Evolutionary conservation across 2,797 vertebrate genomes (phyloP).

Genomic region (Malacoctenus gilli): DNA sequence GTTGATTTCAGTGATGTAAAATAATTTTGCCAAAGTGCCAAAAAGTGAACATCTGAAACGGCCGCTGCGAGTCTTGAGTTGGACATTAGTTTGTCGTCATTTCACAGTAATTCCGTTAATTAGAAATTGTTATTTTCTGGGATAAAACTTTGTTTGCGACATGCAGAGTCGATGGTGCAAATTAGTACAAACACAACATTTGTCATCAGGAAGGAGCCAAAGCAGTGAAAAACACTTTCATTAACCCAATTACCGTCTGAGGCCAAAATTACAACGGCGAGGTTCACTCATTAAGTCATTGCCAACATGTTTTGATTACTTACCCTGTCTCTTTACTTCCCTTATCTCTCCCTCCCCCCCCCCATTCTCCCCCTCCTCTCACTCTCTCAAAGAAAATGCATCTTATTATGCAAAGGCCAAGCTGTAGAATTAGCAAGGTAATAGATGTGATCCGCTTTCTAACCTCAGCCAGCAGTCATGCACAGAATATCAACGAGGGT

Average conservation of each 20-base stretch:
- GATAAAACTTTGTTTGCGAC: constrained; percentile 27
- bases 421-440: constrained; percentile 77
- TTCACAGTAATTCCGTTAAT: no score
- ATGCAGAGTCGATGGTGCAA: constrained; percentile 17
- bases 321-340: constrained; percentile 47
- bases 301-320: constrained; percentile 72
- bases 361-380: constrained; percentile 1
- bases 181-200: constrained; percentile 41
- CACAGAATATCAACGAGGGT: constrained; percentile 71
- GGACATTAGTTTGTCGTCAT: no score
- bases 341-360: constrained; percentile 23
- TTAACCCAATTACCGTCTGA: constrained; percentile 63
- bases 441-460: constrained; percentile 78
- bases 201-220: constrained; percentile 38
- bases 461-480: constrained; percentile 67
- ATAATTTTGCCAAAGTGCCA: no score
- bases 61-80: no score
- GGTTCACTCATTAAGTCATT: constrained; percentile 71
- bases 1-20: no score
- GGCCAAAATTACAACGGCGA: constrained; percentile 52
- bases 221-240: constrained; percentile 50
- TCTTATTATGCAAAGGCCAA: constrained; percentile 78
- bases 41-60: no score
- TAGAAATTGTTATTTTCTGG: background rate
- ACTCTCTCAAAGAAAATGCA: constrained; percentile 58